Evolutionary conservation across 2,113 vertebrate genomes (phyloP).

Genomic region (Eurystomus gularis): DNA sequence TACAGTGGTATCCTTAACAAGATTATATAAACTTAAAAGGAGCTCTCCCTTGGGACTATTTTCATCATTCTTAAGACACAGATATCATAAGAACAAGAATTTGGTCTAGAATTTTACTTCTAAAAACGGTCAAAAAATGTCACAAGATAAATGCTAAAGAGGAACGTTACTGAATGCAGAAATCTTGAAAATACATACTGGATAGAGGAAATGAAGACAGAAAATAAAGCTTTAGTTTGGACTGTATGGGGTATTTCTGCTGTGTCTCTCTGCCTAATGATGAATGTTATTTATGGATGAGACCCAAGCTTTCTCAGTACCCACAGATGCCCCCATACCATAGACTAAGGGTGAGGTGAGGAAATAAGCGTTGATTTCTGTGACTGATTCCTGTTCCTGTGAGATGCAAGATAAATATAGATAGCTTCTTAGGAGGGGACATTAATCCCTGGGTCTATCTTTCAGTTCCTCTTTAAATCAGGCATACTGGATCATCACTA

Average conservation of each 20-base stretch:
- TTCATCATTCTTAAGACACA: background rate
- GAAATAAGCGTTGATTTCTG: background rate
- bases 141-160: background rate
- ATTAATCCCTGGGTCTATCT: background rate
- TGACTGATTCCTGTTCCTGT: background rate
- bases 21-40: background rate
- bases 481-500: background rate
- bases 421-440: background rate
- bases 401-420: background rate
- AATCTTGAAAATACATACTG: background rate
- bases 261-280: background rate
- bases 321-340: background rate
- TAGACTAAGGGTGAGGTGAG: background rate
- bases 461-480: background rate
- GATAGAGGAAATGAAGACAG: background rate
- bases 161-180: accelerated
- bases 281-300: background rate
- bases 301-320: background rate
- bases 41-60: background rate
- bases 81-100: background rate
- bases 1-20: background rate
- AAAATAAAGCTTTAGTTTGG: background rate
- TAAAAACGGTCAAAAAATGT: background rate
- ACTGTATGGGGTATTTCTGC: background rate
- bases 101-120: too few species aligned